These are phyloP conservation scores for Procavia capensis DNA, from an alignment of 2,113 vertebrate species.

Conservation along the genomic window DNA sequence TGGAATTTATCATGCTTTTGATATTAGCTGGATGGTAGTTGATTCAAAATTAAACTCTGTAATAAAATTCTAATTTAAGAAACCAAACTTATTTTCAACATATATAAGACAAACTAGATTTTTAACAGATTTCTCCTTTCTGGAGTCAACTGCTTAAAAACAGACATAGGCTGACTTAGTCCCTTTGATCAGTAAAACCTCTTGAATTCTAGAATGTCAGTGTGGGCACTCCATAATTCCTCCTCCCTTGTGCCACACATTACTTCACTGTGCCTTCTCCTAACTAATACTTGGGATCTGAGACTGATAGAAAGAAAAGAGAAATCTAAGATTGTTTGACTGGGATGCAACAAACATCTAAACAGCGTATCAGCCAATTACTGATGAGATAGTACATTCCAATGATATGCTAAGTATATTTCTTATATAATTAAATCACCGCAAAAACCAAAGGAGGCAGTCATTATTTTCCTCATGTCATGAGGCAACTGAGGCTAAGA, in stretches of 20 bases:
- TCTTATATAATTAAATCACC: not conserved
- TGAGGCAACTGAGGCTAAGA: not conserved
- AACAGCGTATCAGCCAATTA: not conserved
- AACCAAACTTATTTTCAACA: not conserved
- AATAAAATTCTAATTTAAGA: not conserved
- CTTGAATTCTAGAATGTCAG: not conserved
- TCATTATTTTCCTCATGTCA: too few species aligned
- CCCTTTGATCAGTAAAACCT: not conserved
- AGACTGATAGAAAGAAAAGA: not conserved
- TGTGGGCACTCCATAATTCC: not conserved
- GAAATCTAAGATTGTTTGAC: not conserved
- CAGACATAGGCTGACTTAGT: not conserved
- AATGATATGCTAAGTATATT: not conserved
- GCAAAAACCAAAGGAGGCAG: not conserved
- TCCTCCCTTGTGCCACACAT: accelerated
- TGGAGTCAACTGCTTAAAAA: not conserved
- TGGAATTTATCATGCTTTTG: slow-evolving; percentile 19
- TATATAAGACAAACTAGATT: not conserved
- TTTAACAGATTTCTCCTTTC: not conserved
- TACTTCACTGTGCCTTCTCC: too few species aligned
- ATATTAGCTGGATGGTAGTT: not conserved
- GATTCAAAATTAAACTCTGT: slow-evolving; percentile 32
- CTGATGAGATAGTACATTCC: not conserved
- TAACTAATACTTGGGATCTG: not conserved
- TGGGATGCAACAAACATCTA: not conserved